Evolutionary conservation across 2,888 invertebrate species (phyloP).

Genomic region (Cynaeus angustus): DNA sequence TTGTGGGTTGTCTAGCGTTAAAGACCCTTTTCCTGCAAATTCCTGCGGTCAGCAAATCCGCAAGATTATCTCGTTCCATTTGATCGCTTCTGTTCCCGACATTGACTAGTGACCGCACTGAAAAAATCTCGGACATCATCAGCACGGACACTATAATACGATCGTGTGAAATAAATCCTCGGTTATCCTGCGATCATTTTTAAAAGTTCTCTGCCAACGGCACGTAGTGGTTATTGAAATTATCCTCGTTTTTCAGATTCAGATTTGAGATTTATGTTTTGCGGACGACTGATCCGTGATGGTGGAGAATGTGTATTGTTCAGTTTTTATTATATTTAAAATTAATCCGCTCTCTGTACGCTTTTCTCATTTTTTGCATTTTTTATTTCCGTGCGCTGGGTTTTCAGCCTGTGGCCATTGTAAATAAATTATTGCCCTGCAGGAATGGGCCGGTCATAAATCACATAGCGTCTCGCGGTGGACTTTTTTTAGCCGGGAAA

Average conservation of each 20-base stretch:
- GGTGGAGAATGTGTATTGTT: slow-evolving; percentile 54
- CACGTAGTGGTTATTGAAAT: slow-evolving; percentile 66
- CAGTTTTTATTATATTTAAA: slow-evolving; percentile 52
- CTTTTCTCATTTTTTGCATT: slow-evolving; percentile 34
- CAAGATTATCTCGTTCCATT: slow-evolving; percentile 63
- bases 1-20: slow-evolving; percentile 8
- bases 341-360: slow-evolving; percentile 44
- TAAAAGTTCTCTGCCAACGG: slow-evolving; percentile 65
- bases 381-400: slow-evolving; percentile 24
- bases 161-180: slow-evolving; percentile 50
- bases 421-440: slow-evolving; percentile 47
- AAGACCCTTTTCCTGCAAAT: neutral
- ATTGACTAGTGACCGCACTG: slow-evolving; percentile 66
- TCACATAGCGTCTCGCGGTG: slow-evolving; percentile 23
- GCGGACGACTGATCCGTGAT: slow-evolving; percentile 54
- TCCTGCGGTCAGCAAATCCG: slow-evolving; percentile 61
- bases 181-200: slow-evolving; percentile 58
- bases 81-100: slow-evolving; percentile 66
- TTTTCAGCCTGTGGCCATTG: slow-evolving; percentile 37
- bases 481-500: slow-evolving; percentile 3
- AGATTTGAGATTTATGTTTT: slow-evolving; percentile 64
- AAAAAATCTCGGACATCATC: slow-evolving; percentile 66
- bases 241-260: slow-evolving; percentile 63
- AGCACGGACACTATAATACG: slow-evolving; percentile 65
- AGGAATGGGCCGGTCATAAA: slow-evolving; percentile 24